Conservation (phyloP, 1,140 invertebrate species). For the Zaprionus ornatus region DNA sequence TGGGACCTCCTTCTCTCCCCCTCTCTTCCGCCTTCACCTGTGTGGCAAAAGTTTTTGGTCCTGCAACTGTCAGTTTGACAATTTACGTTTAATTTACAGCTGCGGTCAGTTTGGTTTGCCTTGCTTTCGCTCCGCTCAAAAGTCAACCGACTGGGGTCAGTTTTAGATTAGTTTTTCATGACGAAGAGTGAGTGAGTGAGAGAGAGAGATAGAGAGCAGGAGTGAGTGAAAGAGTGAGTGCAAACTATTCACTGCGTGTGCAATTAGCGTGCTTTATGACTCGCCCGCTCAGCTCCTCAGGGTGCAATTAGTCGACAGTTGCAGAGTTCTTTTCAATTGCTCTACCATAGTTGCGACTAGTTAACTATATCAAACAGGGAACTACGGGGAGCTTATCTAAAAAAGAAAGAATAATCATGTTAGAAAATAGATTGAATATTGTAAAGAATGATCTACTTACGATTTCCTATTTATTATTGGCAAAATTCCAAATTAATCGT, state of each 20-base stretch:
- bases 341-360: conserved; percentile 37
- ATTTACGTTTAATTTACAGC: conserved; percentile 74
- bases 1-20: not conserved
- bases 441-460: no score
- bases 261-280: conserved; percentile 78
- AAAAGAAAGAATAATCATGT: no score
- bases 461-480: no score
- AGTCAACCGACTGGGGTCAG: conserved; percentile 70
- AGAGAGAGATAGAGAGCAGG: not conserved
- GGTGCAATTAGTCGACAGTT: conserved; percentile 69
- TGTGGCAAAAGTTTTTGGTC: conserved; percentile 47
- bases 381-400: not conserved
- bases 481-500: no score
- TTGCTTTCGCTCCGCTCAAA: conserved; percentile 26
- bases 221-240: not conserved
- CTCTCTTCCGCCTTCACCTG: conserved; percentile 31
- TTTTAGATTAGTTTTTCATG: conserved; percentile 76
- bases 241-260: conserved; percentile 49
- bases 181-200: conserved; percentile 13
- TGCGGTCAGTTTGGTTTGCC: conserved; percentile 55
- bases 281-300: conserved; percentile 59
- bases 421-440: no score
- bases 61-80: conserved; percentile 67
- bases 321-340: conserved; percentile 66
- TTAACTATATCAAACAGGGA: conserved; percentile 14